Base-by-base conservation (phyloP, 2,888 invertebrate species). In the Zygaena filipendulae region DNA sequence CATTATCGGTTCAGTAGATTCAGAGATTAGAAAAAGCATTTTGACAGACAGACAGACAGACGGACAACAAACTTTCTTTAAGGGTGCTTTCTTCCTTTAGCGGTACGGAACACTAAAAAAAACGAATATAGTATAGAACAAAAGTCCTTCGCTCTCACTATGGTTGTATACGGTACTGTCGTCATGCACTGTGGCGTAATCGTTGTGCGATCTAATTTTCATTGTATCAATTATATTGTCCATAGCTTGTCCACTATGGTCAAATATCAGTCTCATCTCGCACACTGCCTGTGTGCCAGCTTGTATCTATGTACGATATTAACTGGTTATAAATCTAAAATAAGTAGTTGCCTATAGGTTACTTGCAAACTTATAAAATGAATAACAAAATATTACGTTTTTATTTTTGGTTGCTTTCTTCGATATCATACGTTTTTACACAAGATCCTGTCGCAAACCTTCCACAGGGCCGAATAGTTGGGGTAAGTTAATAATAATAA, bases 401-500 rank as follows among this genome's bases (percentile, higher is more conserved):
- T 33, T 31, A 25, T 23, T 30, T 43, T 33, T 31, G 30, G 27
- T 47, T 27, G 36, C 33, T 42, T 25, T 43, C 37, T 32, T 40
- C 29, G 30, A 34, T 35, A 30, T 42, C 29, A 22, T 33, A 22
- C 21, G 45, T 49, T 18, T 36, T 45, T 27, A 55, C 66, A 14
- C 82, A 82, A 51, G 82, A 82, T 40, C 83, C 84, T 19, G 62
- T 71, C 3, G 79, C 82, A 6, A 72, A 69, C 43, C 55, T 84
- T 34, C 70, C 77, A 18, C 84, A 85, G 62, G 86, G 86, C 36
- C 60, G 82, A 25, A 57, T 85, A 23, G 71, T 82, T 37, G 86
- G 85, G 59, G 85, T 85, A 67, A 81, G 82, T 67, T 38, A 27
- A 22, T n/a, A n/a, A n/a, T n/a, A n/a, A n/a, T n/a, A n/a, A n/a